These are phyloP conservation scores for Melinaea marsaeus DNA, from an alignment of 2,888 invertebrate species.

Conservation along the genomic window DNA sequence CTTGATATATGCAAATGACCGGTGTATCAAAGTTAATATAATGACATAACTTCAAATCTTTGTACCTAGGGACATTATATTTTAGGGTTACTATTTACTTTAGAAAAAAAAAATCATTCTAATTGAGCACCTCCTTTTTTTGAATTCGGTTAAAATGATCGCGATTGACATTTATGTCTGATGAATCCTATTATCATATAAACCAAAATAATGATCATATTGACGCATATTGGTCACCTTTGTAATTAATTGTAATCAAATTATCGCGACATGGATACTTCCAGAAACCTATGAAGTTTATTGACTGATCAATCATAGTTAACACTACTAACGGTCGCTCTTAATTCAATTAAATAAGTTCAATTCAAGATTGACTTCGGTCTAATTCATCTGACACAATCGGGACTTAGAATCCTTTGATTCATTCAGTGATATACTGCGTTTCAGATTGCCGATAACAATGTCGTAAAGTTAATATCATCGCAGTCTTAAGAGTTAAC, in stretches of 20 bases:
- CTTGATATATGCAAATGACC: no score
- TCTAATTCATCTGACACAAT: conserved; percentile 54
- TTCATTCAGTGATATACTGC: conserved; percentile 36
- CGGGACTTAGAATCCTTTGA: conserved; percentile 51
- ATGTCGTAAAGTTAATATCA: not conserved
- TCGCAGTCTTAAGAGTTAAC: not conserved
- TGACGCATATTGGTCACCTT: conserved; percentile 1
- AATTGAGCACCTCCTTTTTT: no score
- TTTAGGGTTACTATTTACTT: no score
- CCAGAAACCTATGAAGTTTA: conserved; percentile 22
- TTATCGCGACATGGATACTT: no score
- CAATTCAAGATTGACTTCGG: conserved; percentile 67
- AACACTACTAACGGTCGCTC: conserved; percentile 44
- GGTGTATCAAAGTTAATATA: no score
- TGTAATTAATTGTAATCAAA: no score
- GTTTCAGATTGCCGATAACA: conserved; percentile 25
- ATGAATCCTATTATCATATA: not conserved
- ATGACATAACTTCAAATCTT: no score
- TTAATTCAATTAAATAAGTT: conserved; percentile 65
- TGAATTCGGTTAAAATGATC: conserved; percentile 29
- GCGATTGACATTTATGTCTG: conserved; percentile 27
- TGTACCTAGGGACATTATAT: no score
- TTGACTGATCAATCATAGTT: conserved; percentile 56
- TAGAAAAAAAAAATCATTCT: no score
- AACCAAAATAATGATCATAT: conserved; percentile 2